Evolutionary conservation across 1,140 invertebrate genomes (phyloP).

Genomic region (Samia ricini): DNA sequence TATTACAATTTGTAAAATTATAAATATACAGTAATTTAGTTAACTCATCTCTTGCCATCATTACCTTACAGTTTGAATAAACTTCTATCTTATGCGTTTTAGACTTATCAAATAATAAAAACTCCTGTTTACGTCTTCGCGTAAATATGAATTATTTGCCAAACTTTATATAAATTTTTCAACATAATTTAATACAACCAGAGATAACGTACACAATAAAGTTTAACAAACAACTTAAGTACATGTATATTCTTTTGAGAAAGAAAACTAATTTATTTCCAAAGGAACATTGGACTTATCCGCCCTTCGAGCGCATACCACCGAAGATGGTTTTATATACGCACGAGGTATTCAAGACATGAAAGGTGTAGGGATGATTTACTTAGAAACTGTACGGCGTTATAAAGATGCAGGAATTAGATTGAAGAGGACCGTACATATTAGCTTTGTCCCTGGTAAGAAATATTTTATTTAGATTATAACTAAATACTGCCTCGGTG

Average conservation of each 20-base stretch:
- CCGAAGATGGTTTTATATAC: conserved; percentile 87
- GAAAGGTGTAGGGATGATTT: conserved; percentile 88
- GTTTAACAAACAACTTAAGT: background rate
- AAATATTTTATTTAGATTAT: background rate
- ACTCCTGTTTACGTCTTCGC: too few relatives aligned
- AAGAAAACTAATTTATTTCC: background rate
- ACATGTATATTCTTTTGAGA: background rate
- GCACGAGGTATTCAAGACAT: conserved; percentile 89
- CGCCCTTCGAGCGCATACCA: conserved; percentile 87
- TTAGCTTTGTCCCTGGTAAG: conserved; percentile 90
- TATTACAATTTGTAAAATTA: too few relatives aligned
- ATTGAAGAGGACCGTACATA: conserved; percentile 82
- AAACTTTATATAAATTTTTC: too few relatives aligned
- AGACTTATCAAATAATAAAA: too few relatives aligned
- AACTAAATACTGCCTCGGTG: background rate
- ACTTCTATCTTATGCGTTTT: too few relatives aligned
- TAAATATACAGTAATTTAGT: too few relatives aligned
- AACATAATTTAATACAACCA: too few relatives aligned
- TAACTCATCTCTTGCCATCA: too few relatives aligned
- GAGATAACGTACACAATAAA: background rate
- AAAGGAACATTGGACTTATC: conserved; percentile 85
- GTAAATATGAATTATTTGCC: too few relatives aligned
- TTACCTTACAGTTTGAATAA: too few relatives aligned
- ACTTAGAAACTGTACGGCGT: conserved; percentile 85
- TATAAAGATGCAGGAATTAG: conserved; percentile 79